Evolutionary conservation across 2,797 vertebrate genomes (phyloP).

Genomic region (Poeciliopsis gracilis): DNA sequence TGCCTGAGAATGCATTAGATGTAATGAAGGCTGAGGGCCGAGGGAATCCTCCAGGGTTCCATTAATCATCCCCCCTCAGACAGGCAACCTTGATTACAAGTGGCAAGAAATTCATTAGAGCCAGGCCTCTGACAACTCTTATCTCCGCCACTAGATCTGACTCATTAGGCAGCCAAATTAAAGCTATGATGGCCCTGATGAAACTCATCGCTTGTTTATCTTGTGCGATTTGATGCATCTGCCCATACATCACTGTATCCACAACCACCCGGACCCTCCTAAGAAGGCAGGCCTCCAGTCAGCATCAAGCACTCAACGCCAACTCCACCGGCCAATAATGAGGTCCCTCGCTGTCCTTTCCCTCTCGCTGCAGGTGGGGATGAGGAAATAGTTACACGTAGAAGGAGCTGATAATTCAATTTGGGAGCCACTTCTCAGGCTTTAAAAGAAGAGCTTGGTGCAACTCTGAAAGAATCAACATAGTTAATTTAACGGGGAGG

Average conservation of each 20-base stretch:
- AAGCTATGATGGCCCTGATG: slow-evolving; percentile 97
- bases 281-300: slow-evolving; percentile 75
- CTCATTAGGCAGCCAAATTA: slow-evolving; percentile 97
- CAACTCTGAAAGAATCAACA: slow-evolving; percentile 13
- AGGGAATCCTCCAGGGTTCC: slow-evolving; percentile 94
- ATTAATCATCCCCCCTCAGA: slow-evolving; percentile 96
- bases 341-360: slow-evolving; percentile 36
- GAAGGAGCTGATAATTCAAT: slow-evolving; percentile 69
- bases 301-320: slow-evolving; percentile 53
- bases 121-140: slow-evolving; percentile 95
- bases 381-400: slow-evolving; percentile 51
- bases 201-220: slow-evolving; percentile 98
- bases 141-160: slow-evolving; percentile 95
- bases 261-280: slow-evolving; percentile 75
- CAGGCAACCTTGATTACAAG: slow-evolving; percentile 99
- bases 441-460: slow-evolving; percentile 31
- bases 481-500: neutral
- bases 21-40: slow-evolving; percentile 94
- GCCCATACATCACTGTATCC: slow-evolving; percentile 86
- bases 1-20: slow-evolving; percentile 90
- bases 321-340: slow-evolving; percentile 57
- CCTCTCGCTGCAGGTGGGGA: slow-evolving; percentile 56
- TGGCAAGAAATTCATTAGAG: slow-evolving; percentile 99
- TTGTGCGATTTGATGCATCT: slow-evolving; percentile 97
- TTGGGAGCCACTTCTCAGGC: slow-evolving; percentile 24